Conservation (phyloP, 2,113 vertebrate genomes). For the Collichthys lucidus region DNA sequence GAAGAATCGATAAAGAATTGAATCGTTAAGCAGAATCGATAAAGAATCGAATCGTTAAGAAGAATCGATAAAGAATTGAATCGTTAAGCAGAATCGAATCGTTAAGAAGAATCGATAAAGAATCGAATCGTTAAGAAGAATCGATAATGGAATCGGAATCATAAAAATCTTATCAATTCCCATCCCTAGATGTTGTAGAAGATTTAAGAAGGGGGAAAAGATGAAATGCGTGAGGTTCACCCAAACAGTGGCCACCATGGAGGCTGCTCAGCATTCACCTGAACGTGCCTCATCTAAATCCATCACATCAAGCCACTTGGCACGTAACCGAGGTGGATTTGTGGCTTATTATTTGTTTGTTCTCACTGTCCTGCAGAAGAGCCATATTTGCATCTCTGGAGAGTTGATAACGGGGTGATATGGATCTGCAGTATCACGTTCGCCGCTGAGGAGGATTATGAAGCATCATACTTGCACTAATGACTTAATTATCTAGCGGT, state of each 20-base stretch:
- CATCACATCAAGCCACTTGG: constrained; percentile 26
- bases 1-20: too few relatives aligned
- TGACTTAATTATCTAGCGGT: constrained; percentile 73
- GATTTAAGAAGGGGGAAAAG: too few relatives aligned
- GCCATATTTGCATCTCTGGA: constrained; percentile 39
- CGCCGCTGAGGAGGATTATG: constrained; percentile 70
- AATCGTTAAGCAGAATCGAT: too few relatives aligned
- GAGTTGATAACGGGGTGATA: constrained; percentile 52
- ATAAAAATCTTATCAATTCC: too few relatives aligned
- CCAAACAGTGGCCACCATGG: not conserved
- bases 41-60: too few relatives aligned
- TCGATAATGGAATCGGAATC: too few relatives aligned
- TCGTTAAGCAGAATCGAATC: too few relatives aligned
- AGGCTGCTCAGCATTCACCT: constrained; percentile 20
- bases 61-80: too few relatives aligned
- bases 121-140: too few relatives aligned
- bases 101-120: too few relatives aligned
- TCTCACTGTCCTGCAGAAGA: constrained; percentile 34
- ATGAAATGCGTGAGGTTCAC: not conserved
- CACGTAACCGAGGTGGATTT: constrained; percentile 34
- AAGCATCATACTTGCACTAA: constrained; percentile 71
- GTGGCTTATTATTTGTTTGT: constrained; percentile 59
- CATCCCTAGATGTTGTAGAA: too few relatives aligned
- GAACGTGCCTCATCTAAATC: constrained; percentile 36
- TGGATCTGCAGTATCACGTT: constrained; percentile 48